Evolutionary conservation across 2,888 invertebrate species (phyloP), one percentile per base, ranked within the genome.

Genomic region (Willowsia nigromaculata): DNA sequence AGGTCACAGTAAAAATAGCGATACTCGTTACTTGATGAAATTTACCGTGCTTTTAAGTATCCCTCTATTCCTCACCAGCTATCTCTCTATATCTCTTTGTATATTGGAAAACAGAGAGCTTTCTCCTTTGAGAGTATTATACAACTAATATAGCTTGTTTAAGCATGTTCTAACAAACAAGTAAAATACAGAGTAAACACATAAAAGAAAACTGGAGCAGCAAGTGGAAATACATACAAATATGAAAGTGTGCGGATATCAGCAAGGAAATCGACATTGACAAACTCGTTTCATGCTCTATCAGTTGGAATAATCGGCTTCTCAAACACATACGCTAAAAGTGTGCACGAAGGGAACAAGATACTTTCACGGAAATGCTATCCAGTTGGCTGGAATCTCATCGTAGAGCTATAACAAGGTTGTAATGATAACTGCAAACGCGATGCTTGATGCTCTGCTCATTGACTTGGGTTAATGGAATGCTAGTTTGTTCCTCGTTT

Each of bases 271-370:
- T 78, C 85, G 78, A 78, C 85, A 85, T 78, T 85, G 85, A 85
- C 85, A 85, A 85, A 86, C 53, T 86, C 65, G 86, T 87, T 87
- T 87, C 81, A 87, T 87, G 87, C 87, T 87, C 87, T 87, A 87
- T 87, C 81, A 87, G 50, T 81, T 59, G 87, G 81, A 87, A 87
- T 87, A 87, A 87, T 87, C 87, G 87, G 86, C 50, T 65, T 68
- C 68, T 68, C 68, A 68, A 68, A 40, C 68, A 68, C 65, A 65
- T 15, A 33, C 37, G 18, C 68, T 40, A 68, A 18, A 68, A 27
- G 15, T 13, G 27, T 18, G 40, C 22, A 37, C n/a, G 30, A 68
- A 37, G 18, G 27, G 40, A 68, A 68, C 18, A 68, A 68, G 40
- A 40, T 68, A 68, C 68, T 68, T 68, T 27, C 15, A 40, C 68